phyloP scores from a whole-genome alignment of 2,113 vertebrate species.

The Melanerpes aurifrons region DNA sequence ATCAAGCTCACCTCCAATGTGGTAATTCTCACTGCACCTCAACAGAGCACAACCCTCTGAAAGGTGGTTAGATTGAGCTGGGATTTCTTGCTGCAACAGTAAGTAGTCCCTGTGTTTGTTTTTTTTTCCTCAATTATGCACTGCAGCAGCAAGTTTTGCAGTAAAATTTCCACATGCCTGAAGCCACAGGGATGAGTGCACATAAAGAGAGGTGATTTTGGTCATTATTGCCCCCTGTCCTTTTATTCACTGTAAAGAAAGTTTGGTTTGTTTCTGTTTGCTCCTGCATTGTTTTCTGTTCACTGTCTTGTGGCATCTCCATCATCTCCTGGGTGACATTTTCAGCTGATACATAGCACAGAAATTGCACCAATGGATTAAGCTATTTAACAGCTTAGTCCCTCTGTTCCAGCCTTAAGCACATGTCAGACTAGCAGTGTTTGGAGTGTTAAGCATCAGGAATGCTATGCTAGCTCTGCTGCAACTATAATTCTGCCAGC shows the following conservation, averaged over 20 bases:
- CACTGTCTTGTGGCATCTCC: neutral
- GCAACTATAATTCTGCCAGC: neutral
- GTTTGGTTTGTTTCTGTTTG: neutral
- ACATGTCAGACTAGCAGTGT: neutral
- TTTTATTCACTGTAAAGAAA: neutral
- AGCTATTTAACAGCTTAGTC: conserved; percentile 14
- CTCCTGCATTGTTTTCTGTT: neutral
- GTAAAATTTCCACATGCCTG: neutral
- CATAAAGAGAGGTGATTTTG: neutral
- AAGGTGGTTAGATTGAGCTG: neutral
- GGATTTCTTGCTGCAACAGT: neutral
- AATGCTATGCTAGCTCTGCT: neutral
- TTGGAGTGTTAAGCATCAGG: neutral
- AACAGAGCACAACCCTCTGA: neutral
- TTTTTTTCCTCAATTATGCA: neutral
- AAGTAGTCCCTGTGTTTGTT: neutral
- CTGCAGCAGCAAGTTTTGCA: neutral
- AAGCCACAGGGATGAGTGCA: neutral
- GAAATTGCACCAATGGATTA: neutral
- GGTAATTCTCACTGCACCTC: neutral
- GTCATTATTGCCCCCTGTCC: neutral
- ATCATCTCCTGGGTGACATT: neutral
- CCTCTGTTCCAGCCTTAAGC: neutral
- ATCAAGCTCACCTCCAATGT: neutral
- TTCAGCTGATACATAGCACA: neutral